A percentile compares a stretch with the other conserved stretches of the same genome.
phyloP scores from a whole-genome alignment of 2,797 vertebrate species.

The Pseudochromis fuscus region DNA sequence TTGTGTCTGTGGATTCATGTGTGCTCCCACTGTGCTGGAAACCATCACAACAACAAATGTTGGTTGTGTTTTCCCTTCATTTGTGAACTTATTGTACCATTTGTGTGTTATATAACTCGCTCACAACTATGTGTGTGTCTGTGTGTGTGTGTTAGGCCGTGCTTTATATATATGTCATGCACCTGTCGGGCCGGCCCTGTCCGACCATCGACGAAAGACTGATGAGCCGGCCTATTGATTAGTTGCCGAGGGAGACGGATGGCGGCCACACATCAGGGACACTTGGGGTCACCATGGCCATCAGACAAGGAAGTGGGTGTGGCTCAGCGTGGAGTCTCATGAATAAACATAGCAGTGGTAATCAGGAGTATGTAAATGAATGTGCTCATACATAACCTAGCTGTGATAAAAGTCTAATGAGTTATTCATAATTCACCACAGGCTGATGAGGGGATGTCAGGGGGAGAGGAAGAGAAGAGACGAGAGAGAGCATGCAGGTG shows the following conservation, averaged over 20 bases:
- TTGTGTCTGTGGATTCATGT: neutral
- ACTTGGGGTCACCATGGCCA: slow-evolving; percentile 89
- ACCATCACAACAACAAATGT: slow-evolving; percentile 22
- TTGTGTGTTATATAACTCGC: slow-evolving; percentile 26
- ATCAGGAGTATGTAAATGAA: slow-evolving; percentile 83
- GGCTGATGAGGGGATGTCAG: slow-evolving; percentile 64
- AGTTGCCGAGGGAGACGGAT: slow-evolving; percentile 94
- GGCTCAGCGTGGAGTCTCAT: slow-evolving; percentile 63
- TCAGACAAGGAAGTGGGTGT: slow-evolving; percentile 84
- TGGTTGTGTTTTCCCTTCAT: neutral
- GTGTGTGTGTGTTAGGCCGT: neutral
- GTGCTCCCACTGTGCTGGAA: slow-evolving; percentile 10
- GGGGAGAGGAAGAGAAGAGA: slow-evolving; percentile 26
- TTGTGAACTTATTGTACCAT: neutral
- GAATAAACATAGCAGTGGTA: slow-evolving; percentile 81
- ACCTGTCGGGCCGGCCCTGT: slow-evolving; percentile 54
- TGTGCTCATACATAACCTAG: slow-evolving; percentile 80
- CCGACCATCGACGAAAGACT: slow-evolving; percentile 83
- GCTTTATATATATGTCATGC: slow-evolving; percentile 54
- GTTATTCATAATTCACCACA: slow-evolving; percentile 82
- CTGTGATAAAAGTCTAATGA: slow-evolving; percentile 80
- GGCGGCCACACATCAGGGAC: slow-evolving; percentile 93
- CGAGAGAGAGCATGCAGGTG: slow-evolving; percentile 41
- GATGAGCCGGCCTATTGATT: slow-evolving; percentile 97
- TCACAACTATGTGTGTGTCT: neutral